Evolutionary conservation across 35 echinoderm and acorn worm species (phyloP).

Genomic region (Antedon bifida): DNA sequence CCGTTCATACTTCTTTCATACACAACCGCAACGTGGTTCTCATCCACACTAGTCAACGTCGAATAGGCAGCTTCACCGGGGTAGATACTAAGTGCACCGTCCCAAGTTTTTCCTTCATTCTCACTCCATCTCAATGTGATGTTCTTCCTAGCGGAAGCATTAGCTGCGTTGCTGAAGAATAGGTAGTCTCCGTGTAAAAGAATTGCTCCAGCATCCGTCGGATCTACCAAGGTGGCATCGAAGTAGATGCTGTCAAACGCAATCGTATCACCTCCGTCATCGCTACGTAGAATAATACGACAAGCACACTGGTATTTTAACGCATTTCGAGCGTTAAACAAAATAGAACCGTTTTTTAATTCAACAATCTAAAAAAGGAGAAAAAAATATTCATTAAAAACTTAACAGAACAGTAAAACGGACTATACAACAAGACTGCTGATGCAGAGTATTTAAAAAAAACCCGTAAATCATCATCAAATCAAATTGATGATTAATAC

Average conservation of each 20-base stretch:
- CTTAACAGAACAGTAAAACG: too few relatives aligned
- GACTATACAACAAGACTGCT: too few relatives aligned
- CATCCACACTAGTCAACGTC: conserved; percentile 36
- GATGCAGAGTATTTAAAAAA: too few relatives aligned
- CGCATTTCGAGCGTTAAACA: conserved; percentile 47
- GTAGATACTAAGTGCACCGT: conserved; percentile 26
- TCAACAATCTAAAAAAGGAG: conserved; percentile 47
- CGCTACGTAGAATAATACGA: conserved; percentile 33
- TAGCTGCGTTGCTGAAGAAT: conserved; percentile 47
- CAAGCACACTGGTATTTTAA: conserved; percentile 51
- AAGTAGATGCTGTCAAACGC: conserved; percentile 18
- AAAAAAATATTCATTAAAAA: neutral
- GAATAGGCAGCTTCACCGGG: conserved; percentile 48
- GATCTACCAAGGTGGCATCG: conserved; percentile 48
- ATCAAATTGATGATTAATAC: too few relatives aligned
- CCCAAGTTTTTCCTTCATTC: conserved; percentile 56
- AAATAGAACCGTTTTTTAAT: conserved; percentile 49
- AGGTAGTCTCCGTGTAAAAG: conserved; percentile 26
- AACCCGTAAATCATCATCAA: too few relatives aligned
- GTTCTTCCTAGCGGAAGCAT: conserved; percentile 19
- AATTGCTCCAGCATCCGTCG: conserved; percentile 30
- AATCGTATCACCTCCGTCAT: conserved; percentile 64
- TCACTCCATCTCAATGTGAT: conserved; percentile 69
- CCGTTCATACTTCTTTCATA: conserved; percentile 30
- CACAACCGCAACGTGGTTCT: conserved; percentile 61